These are phyloP conservation scores for Lineus longissimus DNA, from an alignment of 1,140 invertebrate genomes.

Conservation along the genomic window DNA sequence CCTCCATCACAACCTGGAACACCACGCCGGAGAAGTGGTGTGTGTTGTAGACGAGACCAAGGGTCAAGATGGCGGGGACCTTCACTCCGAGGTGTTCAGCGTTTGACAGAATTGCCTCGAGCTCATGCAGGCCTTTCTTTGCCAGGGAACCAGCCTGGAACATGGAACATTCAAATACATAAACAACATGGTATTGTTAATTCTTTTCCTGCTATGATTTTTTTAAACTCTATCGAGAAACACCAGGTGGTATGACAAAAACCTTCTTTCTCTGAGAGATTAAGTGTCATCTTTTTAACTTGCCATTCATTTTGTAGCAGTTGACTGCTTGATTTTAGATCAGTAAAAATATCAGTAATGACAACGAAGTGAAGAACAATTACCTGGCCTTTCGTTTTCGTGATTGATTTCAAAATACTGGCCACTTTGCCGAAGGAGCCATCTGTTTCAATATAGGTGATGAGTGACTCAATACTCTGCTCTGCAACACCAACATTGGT, in stretches of 20 bases:
- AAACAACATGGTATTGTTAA: no score
- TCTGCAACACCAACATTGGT: conserved; percentile 62
- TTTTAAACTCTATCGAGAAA: no score
- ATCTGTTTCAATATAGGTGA: conserved; percentile 70
- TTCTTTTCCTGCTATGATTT: no score
- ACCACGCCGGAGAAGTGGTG: conserved; percentile 67
- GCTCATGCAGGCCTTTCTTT: conserved; percentile 67
- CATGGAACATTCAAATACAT: conserved; percentile 7
- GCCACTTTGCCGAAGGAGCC: conserved; percentile 64
- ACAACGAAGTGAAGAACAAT: no score
- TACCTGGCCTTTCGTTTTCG: conserved; percentile 40
- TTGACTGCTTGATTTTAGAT: no score
- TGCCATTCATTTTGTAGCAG: no score
- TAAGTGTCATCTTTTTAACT: no score
- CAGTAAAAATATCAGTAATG: no score
- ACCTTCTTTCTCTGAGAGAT: no score
- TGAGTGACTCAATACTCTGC: conserved; percentile 65
- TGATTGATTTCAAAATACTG: conserved; percentile 48
- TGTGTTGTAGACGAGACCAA: conserved; percentile 64
- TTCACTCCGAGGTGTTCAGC: conserved; percentile 70
- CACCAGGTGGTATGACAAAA: no score
- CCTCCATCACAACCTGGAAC: conserved; percentile 67
- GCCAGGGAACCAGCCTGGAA: conserved; percentile 62
- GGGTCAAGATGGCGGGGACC: conserved; percentile 56
- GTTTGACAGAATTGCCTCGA: conserved; percentile 68